Evolutionary conservation across 2,797 vertebrate genomes (phyloP).

Genomic region (Neosilurus mollespiculum): DNA sequence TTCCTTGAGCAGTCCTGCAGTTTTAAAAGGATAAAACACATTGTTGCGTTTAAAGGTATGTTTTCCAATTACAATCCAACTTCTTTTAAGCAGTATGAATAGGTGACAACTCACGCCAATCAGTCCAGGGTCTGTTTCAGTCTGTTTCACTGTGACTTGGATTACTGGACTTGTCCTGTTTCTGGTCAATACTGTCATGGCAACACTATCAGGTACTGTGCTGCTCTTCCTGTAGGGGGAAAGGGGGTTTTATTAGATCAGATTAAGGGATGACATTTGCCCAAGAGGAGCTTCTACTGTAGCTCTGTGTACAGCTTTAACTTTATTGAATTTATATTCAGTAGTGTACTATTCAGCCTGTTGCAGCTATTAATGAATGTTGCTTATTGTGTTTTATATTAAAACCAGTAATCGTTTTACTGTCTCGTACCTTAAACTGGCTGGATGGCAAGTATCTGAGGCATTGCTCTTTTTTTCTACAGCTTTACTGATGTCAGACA

Average conservation of each 20-base stretch:
- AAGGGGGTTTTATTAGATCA: slow-evolving; percentile 19
- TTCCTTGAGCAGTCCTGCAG: slow-evolving; percentile 74
- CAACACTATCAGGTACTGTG: slow-evolving; percentile 72
- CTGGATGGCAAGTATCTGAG: slow-evolving; percentile 71
- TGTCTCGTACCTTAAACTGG: slow-evolving; percentile 74
- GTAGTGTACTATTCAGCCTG: not conserved
- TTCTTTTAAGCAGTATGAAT: not conserved
- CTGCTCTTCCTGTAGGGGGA: slow-evolving; percentile 73
- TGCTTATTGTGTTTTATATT: not conserved
- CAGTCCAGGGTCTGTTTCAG: slow-evolving; percentile 72
- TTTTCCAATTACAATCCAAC: not conserved
- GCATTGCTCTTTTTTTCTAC: slow-evolving; percentile 75
- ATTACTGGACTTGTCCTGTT: slow-evolving; percentile 80
- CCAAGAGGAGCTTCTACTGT: not conserved
- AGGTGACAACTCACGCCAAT: slow-evolving; percentile 75
- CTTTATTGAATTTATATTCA: not conserved
- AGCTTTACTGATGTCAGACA: slow-evolving; percentile 76
- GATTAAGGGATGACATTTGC: not conserved
- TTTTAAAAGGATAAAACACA: slow-evolving; percentile 29
- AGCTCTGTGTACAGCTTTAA: not conserved
- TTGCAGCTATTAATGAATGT: not conserved
- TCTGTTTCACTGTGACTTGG: slow-evolving; percentile 81
- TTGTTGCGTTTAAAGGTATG: not conserved
- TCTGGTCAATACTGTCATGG: slow-evolving; percentile 70
- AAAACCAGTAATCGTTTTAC: not conserved